Percentiles rank a stretch among this genome's conserved stretches.
These are phyloP conservation scores for Arge pagana DNA, from an alignment of 2,888 invertebrate genomes.

Conservation along the genomic window DNA sequence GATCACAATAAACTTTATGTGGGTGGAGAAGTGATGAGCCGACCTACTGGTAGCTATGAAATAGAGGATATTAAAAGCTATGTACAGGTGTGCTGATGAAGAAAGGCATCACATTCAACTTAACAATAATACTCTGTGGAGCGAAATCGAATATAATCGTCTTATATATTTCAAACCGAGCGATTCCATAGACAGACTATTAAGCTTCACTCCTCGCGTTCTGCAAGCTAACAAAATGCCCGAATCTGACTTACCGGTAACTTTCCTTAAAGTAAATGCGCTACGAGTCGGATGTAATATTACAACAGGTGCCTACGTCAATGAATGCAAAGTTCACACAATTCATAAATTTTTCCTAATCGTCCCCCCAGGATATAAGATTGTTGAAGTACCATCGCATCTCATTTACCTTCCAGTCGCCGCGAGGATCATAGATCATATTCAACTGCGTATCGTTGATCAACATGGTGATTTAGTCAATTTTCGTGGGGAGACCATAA, in stretches of 20 bases:
- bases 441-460: too few relatives aligned
- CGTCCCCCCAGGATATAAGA: constrained; percentile 33
- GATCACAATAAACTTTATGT: too few relatives aligned
- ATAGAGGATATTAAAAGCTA: constrained; percentile 23
- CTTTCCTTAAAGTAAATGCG: constrained; percentile 30
- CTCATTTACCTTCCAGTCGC: constrained; percentile 31
- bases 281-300: constrained; percentile 36
- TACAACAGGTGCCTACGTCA: constrained; percentile 31
- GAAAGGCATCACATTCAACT: too few relatives aligned
- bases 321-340: constrained; percentile 29
- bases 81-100: neutral
- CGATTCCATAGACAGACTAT: constrained; percentile 23
- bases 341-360: constrained; percentile 33
- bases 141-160: constrained; percentile 16
- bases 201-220: constrained; percentile 24
- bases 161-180: constrained; percentile 20
- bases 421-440: neutral
- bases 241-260: constrained; percentile 29
- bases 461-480: too few relatives aligned
- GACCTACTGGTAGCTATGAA: constrained; percentile 29
- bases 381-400: constrained; percentile 31
- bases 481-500: too few relatives aligned
- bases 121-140: constrained; percentile 27
- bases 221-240: constrained; percentile 4
- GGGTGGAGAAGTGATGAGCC: too few relatives aligned